Evolutionary conservation across 1,140 invertebrate species (phyloP), one percentile per base, ranked within the genome.

Genomic region (Hypothenemus hampei): DNA sequence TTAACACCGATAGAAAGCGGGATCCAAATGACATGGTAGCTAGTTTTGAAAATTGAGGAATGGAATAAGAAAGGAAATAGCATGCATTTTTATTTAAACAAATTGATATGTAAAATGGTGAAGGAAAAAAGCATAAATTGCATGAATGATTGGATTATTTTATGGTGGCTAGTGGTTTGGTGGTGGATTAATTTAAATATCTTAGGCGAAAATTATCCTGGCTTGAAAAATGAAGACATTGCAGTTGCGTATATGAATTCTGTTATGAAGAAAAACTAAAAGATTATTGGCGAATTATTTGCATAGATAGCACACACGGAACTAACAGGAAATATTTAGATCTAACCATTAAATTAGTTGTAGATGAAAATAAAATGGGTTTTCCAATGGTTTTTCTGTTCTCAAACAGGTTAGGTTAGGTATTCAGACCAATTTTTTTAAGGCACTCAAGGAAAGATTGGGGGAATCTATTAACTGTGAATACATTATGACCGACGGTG

Each of bases 261-360:
- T 31, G 43, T 49, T 2, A 59, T 59, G 57, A 39, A 59, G 37
- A 43, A 23, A 59, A 59, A 46, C 4, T 59, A 11, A 40, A 33
- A 50, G 18, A 49, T 11, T 44, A 22, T 33, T 10, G 7, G 4
- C 46, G 31, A 33, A 45, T 58, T 15, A 61, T 61, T 19, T 61
- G 59, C 23, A 61, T 58, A 18, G 59, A 58, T 58, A 50, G 59
- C 16, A 48, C 58, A 5, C 56, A 54, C 23, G 29, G 56, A 18
- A 58, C 56, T 1, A 58, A 58, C 50, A 48, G 35, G 37, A 61
- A 29, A 22, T 21, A 26, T 19, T 18, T 48, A 15, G 59, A 58
- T 35, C n/a, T n/a, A n/a, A n/a, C n/a, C n/a, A n/a, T n/a, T n/a
- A n/a, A n/a, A n/a, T n/a, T n/a, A n/a, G n/a, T n/a, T n/a, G n/a